Evolutionary conservation across 2,797 vertebrate species (phyloP), one percentile per base, ranked within the genome.

Genomic region (Nyctibius grandis): DNA sequence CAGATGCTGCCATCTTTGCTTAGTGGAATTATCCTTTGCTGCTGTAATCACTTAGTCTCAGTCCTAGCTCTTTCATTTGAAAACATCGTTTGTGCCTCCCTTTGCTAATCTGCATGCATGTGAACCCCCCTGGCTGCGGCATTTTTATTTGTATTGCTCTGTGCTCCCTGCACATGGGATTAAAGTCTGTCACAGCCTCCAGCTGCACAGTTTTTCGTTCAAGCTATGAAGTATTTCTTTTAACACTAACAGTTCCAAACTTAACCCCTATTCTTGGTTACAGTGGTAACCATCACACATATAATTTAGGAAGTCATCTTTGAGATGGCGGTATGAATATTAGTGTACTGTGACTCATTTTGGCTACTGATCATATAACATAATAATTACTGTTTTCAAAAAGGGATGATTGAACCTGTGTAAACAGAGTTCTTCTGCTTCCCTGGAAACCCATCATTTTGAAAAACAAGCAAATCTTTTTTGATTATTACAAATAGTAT

Each of bases 61-160:
- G 51, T 53, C 80, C 42, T 72, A 91, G 48, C 33, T 85, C 29
- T 74, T 69, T 80, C 75, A 45, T 57, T 63, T 67, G 69, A 42
- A 85, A 90, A 76, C 33, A 48, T 15, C 54, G 53, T 76, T 93
- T 92, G 48, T 88, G 77, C 57, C 60, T 96, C 81, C 78, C 75
- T 90, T 76, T 89, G 56, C 86, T 93, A 90, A 95, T 96, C 72
- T 95, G 88, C 78, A 96, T 94, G 77, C 90, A 61, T 77, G 67
- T 51, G 63, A 80, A 64, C 31, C 89, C 51, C 26, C 20, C 51
- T 42, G 84, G 75, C 68, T 90, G 64, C 78, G 87, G 56, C 60
- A 44, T 0, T 57, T 38, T 47, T 89, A 83, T 89, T 94, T 93
- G 84, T 80, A 92, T 88, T 89, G 48, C 78, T 91, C 77, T 53